Evolutionary conservation across 2,888 invertebrate species (phyloP), one percentile per base, ranked within the genome.

Genomic region (Parascotia fuliginaria): DNA sequence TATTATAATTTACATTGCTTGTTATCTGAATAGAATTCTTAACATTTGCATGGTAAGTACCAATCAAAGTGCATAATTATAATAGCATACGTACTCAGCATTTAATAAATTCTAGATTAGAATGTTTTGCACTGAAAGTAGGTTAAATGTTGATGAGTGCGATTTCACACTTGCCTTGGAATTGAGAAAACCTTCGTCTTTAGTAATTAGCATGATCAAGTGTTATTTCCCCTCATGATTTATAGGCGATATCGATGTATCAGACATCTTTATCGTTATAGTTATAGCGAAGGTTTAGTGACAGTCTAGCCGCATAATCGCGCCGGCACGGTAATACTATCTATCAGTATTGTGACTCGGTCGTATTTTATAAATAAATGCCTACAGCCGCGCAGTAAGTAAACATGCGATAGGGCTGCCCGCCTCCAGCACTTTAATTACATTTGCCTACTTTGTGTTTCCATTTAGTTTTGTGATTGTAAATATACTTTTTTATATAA

Each of bases 151-250:
- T 65, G 69, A 70, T 65, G 70, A 62, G 66, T 60, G 65, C 58
- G 68, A 70, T 73, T 65, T 66, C 70, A 66, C 53, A 67, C 56
- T 71, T 56, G 57, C 75, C 75, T 73, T 73, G 70, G 60, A 60
- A 56, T 57, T 65, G 45, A 60, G 56, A 66, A 69, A 70, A 65
- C 70, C 60, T 67, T 71, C 67, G 44, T 46, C 22, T 37, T 52
- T 57, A 55, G 39, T 42, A 45, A 50, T 53, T 60, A 49, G 39
- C 38, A 50, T 43, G 46, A 50, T 54, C 41, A 53, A 41, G 42
- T 50, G 40, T 48, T 61, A 44, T 52, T 49, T 53, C 51, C 13
- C 40, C 34, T 52, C 2, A 19, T 51, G 46, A 53, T 61, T 53
- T 61, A 55, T 59, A 45, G 28, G 24, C 16, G 34, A 32, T 15